A percentile compares a stretch with the other conserved stretches of the same genome.
Evolutionary conservation across 2,113 vertebrate genomes (phyloP).

Genomic region (Sapajus apella): DNA sequence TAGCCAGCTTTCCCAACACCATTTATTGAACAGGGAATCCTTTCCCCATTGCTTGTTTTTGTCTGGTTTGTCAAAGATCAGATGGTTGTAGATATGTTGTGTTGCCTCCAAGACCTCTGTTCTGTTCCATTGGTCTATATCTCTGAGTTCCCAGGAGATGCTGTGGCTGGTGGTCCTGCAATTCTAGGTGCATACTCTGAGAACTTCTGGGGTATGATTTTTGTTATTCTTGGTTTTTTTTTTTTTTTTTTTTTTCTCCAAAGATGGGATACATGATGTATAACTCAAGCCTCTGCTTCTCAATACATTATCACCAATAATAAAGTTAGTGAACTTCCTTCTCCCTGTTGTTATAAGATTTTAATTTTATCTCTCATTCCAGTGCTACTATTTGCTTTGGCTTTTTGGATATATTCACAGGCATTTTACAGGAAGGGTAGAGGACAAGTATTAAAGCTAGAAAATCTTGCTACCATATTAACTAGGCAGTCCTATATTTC

Average conservation of each 20-base stretch:
- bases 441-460: background rate
- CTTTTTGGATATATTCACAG: background rate
- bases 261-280: background rate
- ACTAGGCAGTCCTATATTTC: background rate
- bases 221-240: background rate
- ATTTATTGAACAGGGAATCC: no score
- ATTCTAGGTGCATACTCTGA: background rate
- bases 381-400: background rate
- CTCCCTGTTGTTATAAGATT: background rate
- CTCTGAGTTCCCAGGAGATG: background rate
- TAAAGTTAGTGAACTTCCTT: background rate
- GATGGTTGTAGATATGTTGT: no score
- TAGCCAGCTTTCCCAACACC: no score
- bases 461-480: conserved; percentile 9
- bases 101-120: no score
- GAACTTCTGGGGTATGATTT: background rate
- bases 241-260: background rate
- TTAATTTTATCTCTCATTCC: conserved; percentile 18
- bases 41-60: no score
- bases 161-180: background rate
- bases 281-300: background rate
- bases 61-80: no score
- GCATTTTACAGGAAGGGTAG: background rate
- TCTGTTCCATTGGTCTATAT: no score
- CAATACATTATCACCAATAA: background rate